Conservation (phyloP, 2,888 invertebrate species). For the Phalera bucephala region DNA sequence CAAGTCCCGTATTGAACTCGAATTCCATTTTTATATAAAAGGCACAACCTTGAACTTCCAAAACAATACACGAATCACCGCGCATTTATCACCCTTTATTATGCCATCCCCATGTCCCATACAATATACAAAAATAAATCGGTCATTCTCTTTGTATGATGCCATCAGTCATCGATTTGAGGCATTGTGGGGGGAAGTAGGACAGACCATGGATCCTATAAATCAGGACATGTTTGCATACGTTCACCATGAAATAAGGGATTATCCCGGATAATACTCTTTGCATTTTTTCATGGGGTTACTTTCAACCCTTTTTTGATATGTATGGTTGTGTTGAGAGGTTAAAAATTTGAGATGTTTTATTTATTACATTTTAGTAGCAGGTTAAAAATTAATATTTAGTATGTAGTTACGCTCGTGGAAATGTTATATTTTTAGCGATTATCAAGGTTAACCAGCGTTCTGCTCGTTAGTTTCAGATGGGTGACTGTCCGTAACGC, state of each 20-base stretch:
- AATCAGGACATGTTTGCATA: conserved; percentile 47
- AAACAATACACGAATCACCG: neutral
- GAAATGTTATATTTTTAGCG: too few species aligned
- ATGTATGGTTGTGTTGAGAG: too few species aligned
- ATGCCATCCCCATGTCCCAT: neutral
- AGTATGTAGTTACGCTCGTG: too few species aligned
- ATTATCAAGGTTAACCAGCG: too few species aligned
- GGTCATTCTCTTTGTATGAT: conserved; percentile 22
- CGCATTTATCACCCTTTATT: neutral
- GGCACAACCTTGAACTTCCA: conserved; percentile 3
- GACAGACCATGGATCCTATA: conserved; percentile 32
- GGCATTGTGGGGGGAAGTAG: conserved; percentile 21
- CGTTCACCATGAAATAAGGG: conserved; percentile 38
- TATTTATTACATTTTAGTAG: too few species aligned
- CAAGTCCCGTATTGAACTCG: too few species aligned
- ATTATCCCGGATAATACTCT: conserved; percentile 32
- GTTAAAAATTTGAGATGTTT: too few species aligned
- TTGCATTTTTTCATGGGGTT: conserved; percentile 22
- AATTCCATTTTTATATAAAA: too few species aligned
- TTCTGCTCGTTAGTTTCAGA: too few species aligned
- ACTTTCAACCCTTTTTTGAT: conserved; percentile 10
- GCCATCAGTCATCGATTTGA: conserved; percentile 40
- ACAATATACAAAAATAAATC: conserved; percentile 15
- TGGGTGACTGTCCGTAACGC: too few species aligned
- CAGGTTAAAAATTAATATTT: too few species aligned